A percentile compares a stretch with the other conserved stretches of the same genome.
Conservation (phyloP, 2,113 vertebrate genomes). For the Guaruba guarouba region DNA sequence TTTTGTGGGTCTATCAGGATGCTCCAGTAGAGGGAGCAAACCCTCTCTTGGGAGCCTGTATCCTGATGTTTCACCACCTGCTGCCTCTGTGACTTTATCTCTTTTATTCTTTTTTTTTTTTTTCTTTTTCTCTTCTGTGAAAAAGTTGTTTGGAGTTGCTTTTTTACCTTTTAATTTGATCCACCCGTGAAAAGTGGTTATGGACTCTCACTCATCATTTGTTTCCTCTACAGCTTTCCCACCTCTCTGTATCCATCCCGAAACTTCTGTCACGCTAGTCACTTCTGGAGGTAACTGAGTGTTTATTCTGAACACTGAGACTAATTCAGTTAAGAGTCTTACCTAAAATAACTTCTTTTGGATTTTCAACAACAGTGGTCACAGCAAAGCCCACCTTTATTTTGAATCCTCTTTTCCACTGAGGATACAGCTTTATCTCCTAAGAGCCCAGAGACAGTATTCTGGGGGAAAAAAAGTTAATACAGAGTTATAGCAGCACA, state of each 20-base stretch:
- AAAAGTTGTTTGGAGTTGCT: background rate
- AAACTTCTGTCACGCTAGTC: background rate
- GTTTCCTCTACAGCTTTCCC: background rate
- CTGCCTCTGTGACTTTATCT: background rate
- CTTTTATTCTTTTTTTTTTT: background rate
- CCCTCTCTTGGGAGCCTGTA: background rate
- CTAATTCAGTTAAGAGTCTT: background rate
- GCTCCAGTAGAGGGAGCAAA: conserved; percentile 52
- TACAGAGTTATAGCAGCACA: background rate
- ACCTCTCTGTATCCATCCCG: background rate
- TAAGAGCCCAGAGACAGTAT: background rate
- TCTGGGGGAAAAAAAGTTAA: background rate
- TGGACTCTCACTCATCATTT: background rate
- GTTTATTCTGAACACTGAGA: background rate
- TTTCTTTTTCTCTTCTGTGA: background rate
- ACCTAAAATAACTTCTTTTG: background rate
- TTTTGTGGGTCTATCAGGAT: background rate
- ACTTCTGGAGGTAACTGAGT: background rate
- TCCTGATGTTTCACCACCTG: background rate
- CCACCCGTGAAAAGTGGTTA: background rate
- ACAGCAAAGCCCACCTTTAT: background rate
- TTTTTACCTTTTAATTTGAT: background rate
- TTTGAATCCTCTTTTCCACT: background rate
- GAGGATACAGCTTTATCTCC: background rate
- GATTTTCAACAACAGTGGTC: background rate